A percentile compares a stretch with the other conserved stretches of the same genome.
Evolutionary conservation across 2,888 invertebrate species (phyloP).

Genomic region (Glyphotaelius pellucidus): DNA sequence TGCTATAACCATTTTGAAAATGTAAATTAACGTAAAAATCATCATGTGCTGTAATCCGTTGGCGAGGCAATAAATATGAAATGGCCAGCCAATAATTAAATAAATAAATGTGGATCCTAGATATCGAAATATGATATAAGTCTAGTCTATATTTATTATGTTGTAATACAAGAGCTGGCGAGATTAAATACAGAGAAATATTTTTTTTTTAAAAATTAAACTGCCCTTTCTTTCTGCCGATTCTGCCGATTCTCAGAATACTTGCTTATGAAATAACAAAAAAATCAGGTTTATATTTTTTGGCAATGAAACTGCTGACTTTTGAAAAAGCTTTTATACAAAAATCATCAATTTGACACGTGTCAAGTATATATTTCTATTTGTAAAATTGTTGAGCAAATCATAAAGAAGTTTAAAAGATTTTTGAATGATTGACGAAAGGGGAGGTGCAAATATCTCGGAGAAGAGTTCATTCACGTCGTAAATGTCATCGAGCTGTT

Average conservation of each 20-base stretch:
- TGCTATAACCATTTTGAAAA: too few species aligned
- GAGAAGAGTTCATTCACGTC: not conserved
- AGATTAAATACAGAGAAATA: too few species aligned
- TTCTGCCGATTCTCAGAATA: not conserved
- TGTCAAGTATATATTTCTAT: not conserved
- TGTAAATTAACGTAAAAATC: too few species aligned
- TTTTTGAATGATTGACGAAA: not conserved
- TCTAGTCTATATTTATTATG: too few species aligned
- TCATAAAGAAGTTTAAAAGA: not conserved
- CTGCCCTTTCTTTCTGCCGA: too few species aligned
- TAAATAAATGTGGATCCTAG: too few species aligned
- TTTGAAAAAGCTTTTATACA: not conserved
- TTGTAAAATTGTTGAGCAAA: not conserved
- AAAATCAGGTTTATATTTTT: not conserved
- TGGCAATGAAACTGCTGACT: not conserved
- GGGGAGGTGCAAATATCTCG: not conserved
- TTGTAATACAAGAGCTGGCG: too few species aligned
- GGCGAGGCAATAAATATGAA: too few species aligned
- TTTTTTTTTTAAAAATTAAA: too few species aligned
- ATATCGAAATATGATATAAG: too few species aligned
- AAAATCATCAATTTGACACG: not conserved
- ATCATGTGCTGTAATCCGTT: too few species aligned
- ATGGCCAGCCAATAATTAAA: too few species aligned
- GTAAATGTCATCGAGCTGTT: not conserved
- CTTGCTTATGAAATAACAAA: not conserved